Conservation (phyloP, 1,140 invertebrate species). For the Bombus soroeensis region DNA sequence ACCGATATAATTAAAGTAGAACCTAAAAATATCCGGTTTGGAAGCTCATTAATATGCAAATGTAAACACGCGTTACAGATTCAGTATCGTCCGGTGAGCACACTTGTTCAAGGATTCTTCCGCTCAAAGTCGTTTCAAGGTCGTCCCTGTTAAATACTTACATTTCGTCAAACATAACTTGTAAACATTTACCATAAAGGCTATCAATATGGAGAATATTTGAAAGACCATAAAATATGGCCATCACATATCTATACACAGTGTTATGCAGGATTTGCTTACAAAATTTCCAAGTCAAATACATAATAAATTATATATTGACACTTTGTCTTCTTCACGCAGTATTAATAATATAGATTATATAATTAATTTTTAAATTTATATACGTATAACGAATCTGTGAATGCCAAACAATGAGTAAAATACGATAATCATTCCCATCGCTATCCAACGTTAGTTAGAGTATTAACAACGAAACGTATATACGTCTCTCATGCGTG, state of each 20-base stretch:
- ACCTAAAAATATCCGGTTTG: slow-evolving; percentile 7
- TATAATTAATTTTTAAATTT: background rate
- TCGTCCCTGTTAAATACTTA: background rate
- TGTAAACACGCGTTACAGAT: background rate
- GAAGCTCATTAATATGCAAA: background rate
- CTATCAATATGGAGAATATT: background rate
- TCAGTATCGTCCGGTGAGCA: background rate
- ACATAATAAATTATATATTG: too few species aligned
- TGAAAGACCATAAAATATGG: background rate
- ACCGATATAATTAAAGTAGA: background rate
- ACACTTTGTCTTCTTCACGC: too few species aligned
- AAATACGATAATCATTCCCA: background rate
- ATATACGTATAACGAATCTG: background rate
- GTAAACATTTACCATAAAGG: background rate
- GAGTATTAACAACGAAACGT: slow-evolving; percentile 35
- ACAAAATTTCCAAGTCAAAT: too few species aligned
- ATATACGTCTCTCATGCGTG: slow-evolving; percentile 23
- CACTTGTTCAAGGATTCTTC: background rate
- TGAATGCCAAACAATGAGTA: background rate
- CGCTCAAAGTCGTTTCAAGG: background rate
- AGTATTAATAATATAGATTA: background rate
- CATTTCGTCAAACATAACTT: background rate
- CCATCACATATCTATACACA: background rate
- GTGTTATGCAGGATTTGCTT: too few species aligned
- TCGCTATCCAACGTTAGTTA: slow-evolving; percentile 35